Evolutionary conservation across 2,797 vertebrate species (phyloP), one percentile per base, ranked within the genome.

Genomic region (Tragopan temminckii): DNA sequence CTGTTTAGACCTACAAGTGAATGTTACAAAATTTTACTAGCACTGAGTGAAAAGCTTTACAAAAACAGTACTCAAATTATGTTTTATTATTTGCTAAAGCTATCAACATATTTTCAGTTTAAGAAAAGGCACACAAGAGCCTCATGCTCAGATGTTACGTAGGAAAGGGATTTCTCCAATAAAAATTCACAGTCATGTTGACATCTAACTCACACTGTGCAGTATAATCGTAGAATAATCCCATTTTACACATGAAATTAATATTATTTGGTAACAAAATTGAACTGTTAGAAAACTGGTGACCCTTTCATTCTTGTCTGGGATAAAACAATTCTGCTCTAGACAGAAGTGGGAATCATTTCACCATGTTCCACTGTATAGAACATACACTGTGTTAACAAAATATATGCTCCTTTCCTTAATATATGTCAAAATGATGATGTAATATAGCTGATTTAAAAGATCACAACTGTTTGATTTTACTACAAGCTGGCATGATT

Each of bases 361-460:
- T 67, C 38, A 38, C 15, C 9, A 2, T 14, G 16, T 58, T 40
- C 40, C 24, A 50, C 9, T 2, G 0, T 8, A 23, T 0, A 71
- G 33, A 59, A 69, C 35, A 7, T 4, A 53, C 2, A 11, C 31
- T 31, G 18, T 40, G 7, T 23, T 35, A 9, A 27, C 43, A 36
- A 77, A 82, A 74, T 45, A 9, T 5, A 77, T 67, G 5, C 13
- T 80, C 7, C 8, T 1, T 0, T 52, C 61, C 43, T 43, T 58
- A 74, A 80, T 14, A 75, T 15, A 58, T 21, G 12, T 15, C 38
- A 68, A 88, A 90, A 80, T 40, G 2, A 23, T 31, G 17, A 59
- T 31, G 33, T 15, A 50, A 81, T 61, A 42, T 67, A 62, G 25
- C 0, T 3, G 1, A 7, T 5, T 58, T 72, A 27, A 14, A 67